Percentiles rank a stretch among this genome's conserved stretches.
Evolutionary conservation across 1,140 invertebrate genomes (phyloP).

Genomic region (Ylistrum balloti): DNA sequence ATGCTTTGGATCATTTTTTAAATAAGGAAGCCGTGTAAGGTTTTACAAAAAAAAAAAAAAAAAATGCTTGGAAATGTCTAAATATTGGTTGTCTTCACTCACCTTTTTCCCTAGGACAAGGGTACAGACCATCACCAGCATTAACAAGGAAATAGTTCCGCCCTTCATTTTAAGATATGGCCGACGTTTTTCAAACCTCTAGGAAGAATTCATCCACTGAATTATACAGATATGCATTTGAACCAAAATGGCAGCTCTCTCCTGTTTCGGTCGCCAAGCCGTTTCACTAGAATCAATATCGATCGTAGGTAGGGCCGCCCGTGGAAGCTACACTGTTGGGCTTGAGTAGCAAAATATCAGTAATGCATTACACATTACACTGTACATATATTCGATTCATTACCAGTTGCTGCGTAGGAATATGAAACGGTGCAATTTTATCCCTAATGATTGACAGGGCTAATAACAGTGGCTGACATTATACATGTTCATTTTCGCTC

Average conservation of each 20-base stretch:
- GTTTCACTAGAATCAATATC: not conserved
- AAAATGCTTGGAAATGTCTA: no score
- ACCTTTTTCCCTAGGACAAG: not conserved
- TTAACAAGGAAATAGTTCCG: not conserved
- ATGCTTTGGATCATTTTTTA: no score
- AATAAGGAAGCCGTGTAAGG: no score
- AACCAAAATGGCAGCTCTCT: not conserved
- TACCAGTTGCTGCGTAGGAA: constrained; percentile 5
- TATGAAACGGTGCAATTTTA: not conserved
- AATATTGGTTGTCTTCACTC: constrained; percentile 13
- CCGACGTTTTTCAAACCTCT: not conserved
- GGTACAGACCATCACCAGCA: not conserved
- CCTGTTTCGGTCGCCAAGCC: not conserved
- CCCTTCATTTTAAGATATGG: constrained; percentile 3
- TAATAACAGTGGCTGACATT: not conserved
- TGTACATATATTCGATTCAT: constrained; percentile 23
- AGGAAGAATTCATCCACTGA: not conserved
- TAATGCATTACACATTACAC: not conserved
- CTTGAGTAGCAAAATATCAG: not conserved
- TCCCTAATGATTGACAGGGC: not conserved
- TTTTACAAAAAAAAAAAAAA: no score
- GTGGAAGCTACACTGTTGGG: constrained; percentile 10
- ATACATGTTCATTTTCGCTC: constrained; percentile 10
- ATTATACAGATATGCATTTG: not conserved
- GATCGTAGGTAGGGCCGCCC: not conserved